These are phyloP conservation scores for Pangasius macronema DNA, from an alignment of 2,797 vertebrate species.

Conservation along the genomic window DNA sequence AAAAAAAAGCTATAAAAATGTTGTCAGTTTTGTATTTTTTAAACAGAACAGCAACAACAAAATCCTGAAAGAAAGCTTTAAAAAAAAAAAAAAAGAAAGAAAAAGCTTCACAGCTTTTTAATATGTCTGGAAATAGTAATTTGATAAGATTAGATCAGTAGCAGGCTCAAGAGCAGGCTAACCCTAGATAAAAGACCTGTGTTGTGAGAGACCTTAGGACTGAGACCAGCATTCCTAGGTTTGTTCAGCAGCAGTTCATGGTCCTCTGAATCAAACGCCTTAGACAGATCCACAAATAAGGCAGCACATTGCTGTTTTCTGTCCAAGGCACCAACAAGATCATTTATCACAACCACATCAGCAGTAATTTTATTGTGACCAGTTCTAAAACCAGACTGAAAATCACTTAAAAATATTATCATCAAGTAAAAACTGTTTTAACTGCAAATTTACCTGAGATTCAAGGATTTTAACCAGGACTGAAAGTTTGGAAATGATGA, in stretches of 20 bases:
- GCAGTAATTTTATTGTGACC: neutral
- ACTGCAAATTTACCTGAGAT: neutral
- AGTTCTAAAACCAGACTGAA: neutral
- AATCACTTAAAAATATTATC: neutral
- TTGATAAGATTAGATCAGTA: neutral
- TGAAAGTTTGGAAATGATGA: too few species aligned
- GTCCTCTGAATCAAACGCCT: neutral
- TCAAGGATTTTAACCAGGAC: neutral
- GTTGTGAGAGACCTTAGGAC: too few species aligned
- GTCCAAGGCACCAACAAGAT: neutral
- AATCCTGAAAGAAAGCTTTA: neutral
- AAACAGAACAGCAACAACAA: neutral
- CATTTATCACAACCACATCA: neutral
- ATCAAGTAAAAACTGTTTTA: conserved; percentile 5
- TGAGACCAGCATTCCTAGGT: neutral
- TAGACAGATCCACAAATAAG: neutral
- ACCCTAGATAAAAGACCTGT: too few species aligned
- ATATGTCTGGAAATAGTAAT: neutral
- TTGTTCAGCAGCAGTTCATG: neutral
- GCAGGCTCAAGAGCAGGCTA: neutral
- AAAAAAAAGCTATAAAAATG: neutral
- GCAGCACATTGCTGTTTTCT: neutral
- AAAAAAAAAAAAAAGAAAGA: neutral
- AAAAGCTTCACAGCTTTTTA: neutral
- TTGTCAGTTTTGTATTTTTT: neutral